Base-by-base conservation (phyloP, 2,113 vertebrate species). In the Chaetura pelagica region DNA sequence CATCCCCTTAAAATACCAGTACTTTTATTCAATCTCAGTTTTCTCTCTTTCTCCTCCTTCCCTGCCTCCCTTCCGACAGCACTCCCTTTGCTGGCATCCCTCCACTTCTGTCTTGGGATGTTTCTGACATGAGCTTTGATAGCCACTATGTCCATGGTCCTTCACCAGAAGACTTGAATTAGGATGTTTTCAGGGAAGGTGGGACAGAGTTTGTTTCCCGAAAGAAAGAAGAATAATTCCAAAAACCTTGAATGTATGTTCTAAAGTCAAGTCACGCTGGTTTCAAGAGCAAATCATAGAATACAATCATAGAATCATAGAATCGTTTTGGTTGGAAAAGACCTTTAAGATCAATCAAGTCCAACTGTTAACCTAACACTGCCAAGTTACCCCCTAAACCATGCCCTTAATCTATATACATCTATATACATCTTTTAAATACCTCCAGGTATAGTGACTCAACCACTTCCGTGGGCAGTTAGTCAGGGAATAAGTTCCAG, bases 211-310 rank as follows among this genome's bases (percentile, higher is more conserved):
- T 27, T 76, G 10, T 59, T 85, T 93, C 26, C 32, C 83, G 17
- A 49, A 76, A 67, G 38, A 82, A 48, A 1, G 1, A 20, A 10
- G 61, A 68, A 32, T 48, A 9, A 34, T 85, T 85, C 18, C 18
- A 19, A 26, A 94, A 84, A 5, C 5, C 18, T 76, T 4, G 0
- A 84, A 35, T 6, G 12, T 15, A 18, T 34, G 48, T 67, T 40
- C 38, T 52, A 32, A 80, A 77, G 42, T 42, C n/a, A 90, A 68
- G 42, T 57, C 30, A 17, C 29, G 15, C 5, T 15, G 29, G 14
- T 91, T 91, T 80, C 34, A 32, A 71, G 69, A 64, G 48, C 32
- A 96, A 66, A 79, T 48, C 46, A 48, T 48, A 48, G 21, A 48
- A 48, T 48, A 48, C 46, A 48, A 48, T 21, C 46, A 48, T 21